phyloP scores from a whole-genome alignment of 2,113 vertebrate genomes.

The Lampris incognitus region DNA sequence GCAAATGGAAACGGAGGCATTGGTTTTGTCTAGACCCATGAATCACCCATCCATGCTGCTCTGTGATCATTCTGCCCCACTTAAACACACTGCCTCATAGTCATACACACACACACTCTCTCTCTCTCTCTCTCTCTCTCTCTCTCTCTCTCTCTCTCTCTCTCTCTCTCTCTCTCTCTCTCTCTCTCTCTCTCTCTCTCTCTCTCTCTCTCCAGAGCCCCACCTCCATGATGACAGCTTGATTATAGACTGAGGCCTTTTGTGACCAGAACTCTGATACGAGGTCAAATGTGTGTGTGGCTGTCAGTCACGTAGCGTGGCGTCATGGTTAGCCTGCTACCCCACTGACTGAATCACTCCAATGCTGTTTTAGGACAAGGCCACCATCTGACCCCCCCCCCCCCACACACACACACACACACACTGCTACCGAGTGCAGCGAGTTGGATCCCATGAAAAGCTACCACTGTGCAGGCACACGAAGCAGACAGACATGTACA shows the following conservation, averaged over 20 bases:
- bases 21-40: conserved; percentile 44
- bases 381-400: conserved; percentile 37
- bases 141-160: conserved; percentile 12
- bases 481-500: conserved; percentile 2
- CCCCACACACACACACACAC: conserved; percentile 2
- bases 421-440: not conserved
- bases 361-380: conserved; percentile 28
- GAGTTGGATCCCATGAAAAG: not conserved
- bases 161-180: not conserved
- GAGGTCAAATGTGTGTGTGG: conserved; percentile 46
- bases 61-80: conserved; percentile 54
- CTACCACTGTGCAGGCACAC: not conserved
- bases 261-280: conserved; percentile 24
- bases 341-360: conserved; percentile 30
- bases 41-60: conserved; percentile 50
- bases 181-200: not conserved
- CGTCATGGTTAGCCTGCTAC: conserved; percentile 29
- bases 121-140: not conserved
- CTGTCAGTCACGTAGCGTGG: conserved; percentile 46
- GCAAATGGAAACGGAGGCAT: conserved; percentile 36
- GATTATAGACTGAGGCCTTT: conserved; percentile 22
- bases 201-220: conserved; percentile 26
- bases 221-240: conserved; percentile 45
- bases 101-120: not conserved
- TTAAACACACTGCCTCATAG: conserved; percentile 30